Percentiles rank a stretch among this genome's conserved stretches.
Conservation (phyloP, 2,113 vertebrate species). For the Cryptoleucopteryx plumbea region DNA sequence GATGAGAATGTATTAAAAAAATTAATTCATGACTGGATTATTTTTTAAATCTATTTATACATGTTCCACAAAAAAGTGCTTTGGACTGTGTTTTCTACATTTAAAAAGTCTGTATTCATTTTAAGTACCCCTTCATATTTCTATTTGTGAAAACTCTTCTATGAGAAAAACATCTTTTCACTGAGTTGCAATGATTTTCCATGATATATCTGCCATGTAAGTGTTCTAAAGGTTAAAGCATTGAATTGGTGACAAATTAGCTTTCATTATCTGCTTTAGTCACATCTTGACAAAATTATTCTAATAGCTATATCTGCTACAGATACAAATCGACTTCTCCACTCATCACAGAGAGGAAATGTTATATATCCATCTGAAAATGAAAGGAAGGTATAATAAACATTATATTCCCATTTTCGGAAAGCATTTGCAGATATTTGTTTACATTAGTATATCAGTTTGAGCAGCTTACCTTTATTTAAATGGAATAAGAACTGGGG, state of each 20-base stretch:
- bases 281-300: constrained; percentile 35
- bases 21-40: background rate
- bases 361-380: background rate
- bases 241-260: background rate
- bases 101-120: background rate
- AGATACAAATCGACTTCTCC: background rate
- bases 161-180: background rate
- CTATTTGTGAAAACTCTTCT: background rate
- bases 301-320: background rate
- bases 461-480: constrained; percentile 66
- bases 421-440: constrained; percentile 40
- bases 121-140: background rate
- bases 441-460: constrained; percentile 53
- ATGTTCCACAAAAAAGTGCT: rapidly evolving
- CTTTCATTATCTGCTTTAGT: constrained; percentile 38
- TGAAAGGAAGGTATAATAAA: background rate
- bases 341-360: background rate
- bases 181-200: background rate
- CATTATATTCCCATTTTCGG: background rate
- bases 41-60: background rate
- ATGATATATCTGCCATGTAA: background rate
- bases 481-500: constrained; percentile 48
- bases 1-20: background rate
- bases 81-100: background rate
- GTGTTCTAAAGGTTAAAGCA: constrained; percentile 6